A percentile compares a stretch with the other conserved stretches of the same genome.
Conservation (phyloP, 2,888 invertebrate species). For the Galerucella nymphaeae region DNA sequence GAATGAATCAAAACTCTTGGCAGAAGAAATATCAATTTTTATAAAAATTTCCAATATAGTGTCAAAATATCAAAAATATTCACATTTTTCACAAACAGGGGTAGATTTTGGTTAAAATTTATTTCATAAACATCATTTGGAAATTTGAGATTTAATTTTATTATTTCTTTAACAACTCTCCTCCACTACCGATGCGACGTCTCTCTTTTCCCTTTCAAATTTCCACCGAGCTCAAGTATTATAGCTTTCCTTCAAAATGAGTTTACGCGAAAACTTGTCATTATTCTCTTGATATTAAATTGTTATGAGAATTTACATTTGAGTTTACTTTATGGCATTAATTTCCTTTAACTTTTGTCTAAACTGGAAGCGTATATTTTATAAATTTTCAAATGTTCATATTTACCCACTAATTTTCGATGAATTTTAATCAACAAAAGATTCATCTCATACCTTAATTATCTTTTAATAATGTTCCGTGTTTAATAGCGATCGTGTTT, state of each 20-base stretch:
- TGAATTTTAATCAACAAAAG: background rate
- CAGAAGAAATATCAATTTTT: too few relatives aligned
- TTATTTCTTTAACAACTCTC: conserved; percentile 14
- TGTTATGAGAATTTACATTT: conserved; percentile 57
- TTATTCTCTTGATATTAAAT: conserved; percentile 60
- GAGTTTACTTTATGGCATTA: conserved; percentile 38
- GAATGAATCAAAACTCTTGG: too few relatives aligned
- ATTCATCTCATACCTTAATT: too few relatives aligned
- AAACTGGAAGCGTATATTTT: conserved; percentile 1
- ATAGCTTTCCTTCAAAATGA: conserved; percentile 57
- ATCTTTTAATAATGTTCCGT: too few relatives aligned
- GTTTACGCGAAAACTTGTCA: conserved; percentile 60
- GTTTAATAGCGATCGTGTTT: too few relatives aligned
- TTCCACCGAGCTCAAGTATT: conserved; percentile 58
- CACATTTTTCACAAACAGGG: too few relatives aligned
- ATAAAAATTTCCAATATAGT: too few relatives aligned
- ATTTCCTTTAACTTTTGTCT: conserved; percentile 29
- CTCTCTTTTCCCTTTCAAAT: conserved; percentile 44
- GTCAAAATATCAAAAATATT: too few relatives aligned
- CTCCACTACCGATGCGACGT: conserved; percentile 43
- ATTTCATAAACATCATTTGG: conserved; percentile 3
- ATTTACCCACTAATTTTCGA: background rate
- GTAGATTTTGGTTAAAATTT: background rate
- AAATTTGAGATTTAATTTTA: conserved; percentile 18
- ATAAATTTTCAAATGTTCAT: background rate